Base-by-base conservation (phyloP, 2,113 vertebrate species). In the Tychaedon coryphoeus region DNA sequence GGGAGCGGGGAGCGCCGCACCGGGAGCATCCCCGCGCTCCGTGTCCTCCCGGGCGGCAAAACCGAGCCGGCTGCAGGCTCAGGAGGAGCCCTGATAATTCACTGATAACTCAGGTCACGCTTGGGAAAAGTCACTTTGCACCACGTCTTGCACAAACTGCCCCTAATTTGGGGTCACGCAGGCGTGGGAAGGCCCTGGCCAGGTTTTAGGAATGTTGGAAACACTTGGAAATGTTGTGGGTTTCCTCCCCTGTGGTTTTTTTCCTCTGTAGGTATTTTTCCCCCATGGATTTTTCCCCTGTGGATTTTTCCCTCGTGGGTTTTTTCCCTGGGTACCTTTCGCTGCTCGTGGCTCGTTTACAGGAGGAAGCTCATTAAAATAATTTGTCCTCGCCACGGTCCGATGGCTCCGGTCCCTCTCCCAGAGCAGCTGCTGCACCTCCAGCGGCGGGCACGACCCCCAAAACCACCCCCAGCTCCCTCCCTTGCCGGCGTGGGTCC, bases 311-410 rank as follows among this genome's bases (percentile, higher is more conserved):
- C 43, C 34, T 24, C 18, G 24, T 60, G 65, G 42, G 4, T 61
- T 73, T 84, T 64, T 64, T 12, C 43, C 67, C 60, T 18, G 31
- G 1, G n/a, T 84, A 15, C 94, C 36, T 75, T 65, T 74, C 31
- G 8, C 23, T 12, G 43, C 90, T 78, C 7, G 26, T 0, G 42
- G 74, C 51, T 78, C 28, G 5, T 76, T 91, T 73, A 5, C 40
- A 84, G 58, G 76, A 79, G 72, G 86, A 88, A 86, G 54, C 76
- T 95, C 76, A 29, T 94, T 76, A 56, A 72, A 80, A 91, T 95
- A 79, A 76, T 86, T 91, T 79, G 95, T 34, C 90, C 95, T 83
- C 40, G 84, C 60, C 64, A 45, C 5, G 54, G 1, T 86, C 76
- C 3, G 36, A 6, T 51, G 90, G 80, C 4, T 3, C 89, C 13